phyloP scores from a whole-genome alignment of 2,888 invertebrate species.

The Ophion slaviceki region DNA sequence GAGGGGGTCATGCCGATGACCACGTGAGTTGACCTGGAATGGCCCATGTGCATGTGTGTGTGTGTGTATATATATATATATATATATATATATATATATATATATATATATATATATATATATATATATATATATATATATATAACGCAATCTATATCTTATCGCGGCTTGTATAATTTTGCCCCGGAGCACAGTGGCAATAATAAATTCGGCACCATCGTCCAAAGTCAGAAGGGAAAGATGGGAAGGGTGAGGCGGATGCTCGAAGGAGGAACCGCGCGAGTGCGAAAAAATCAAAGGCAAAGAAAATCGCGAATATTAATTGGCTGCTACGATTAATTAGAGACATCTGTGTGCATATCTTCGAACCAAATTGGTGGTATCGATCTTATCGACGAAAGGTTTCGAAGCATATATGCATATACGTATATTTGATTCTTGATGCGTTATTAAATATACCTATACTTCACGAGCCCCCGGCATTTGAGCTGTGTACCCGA shows the following conservation, averaged over 20 bases:
- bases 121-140: background rate
- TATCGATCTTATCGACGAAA: conserved; percentile 64
- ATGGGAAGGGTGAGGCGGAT: background rate
- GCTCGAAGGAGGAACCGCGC: conserved; percentile 5
- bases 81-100: no score
- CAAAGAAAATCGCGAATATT: conserved; percentile 54
- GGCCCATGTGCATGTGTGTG: no score
- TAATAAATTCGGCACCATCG: conserved; percentile 58
- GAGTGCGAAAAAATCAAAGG: conserved; percentile 51
- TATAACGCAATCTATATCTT: conserved; percentile 49
- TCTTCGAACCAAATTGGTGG: conserved; percentile 58
- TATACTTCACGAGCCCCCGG: background rate
- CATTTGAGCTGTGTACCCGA: conserved; percentile 15
- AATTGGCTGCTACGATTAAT: conserved; percentile 62
- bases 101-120: background rate
- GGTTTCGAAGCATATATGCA: background rate
- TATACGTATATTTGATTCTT: background rate
- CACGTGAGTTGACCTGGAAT: no score
- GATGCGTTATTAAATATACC: conserved; percentile 17
- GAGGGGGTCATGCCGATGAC: no score
- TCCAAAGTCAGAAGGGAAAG: background rate
- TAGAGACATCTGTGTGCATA: conserved; percentile 61
- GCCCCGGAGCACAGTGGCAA: conserved; percentile 39
- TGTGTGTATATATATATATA: no score
- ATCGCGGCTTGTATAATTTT: conserved; percentile 52